Evolutionary conservation across 2,888 invertebrate species (phyloP), one percentile per base, ranked within the genome.

Genomic region (Rotaria socialis): DNA sequence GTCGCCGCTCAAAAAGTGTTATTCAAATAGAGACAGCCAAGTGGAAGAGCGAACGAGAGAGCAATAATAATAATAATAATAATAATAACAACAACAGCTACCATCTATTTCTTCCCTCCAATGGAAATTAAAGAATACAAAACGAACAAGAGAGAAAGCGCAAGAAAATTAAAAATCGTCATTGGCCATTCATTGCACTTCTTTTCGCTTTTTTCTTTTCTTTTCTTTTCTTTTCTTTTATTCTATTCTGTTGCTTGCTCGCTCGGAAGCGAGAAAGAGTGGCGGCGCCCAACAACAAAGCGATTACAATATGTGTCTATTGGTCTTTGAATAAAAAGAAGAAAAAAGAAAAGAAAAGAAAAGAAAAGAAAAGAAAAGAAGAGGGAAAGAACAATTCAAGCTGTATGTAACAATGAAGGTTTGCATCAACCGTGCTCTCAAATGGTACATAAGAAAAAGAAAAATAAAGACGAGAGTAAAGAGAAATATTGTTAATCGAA

Each of bases 121-220:
- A 47, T 80, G 24, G 47, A 80, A 43, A 43, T 80, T 47, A 80
- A 80, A 80, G 80, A 80, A 80, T 80, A 80, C 24, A 80, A 52
- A 80, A 47, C 43, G 43, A 80, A 80, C 47, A 80, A 47, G 47
- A 80, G 80, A 80, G 47, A 80, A 80, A 47, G 47, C 41, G 47
- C 67, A 80, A 80, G 80, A 80, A 80, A 80, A 80, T 80, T 80
- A 80, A 80, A 80, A 80, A 80, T 80, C 80, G 80, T 80, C 80
- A 80, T 47, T 47, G 43, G 43, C 43, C 22, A 80, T 80, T 80
- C 43, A 80, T 80, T 80, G 80, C 43, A 19, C 80, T 47, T 47
- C n/a, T 80, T 74, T 74, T n/a, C 74, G 35, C 74, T 74, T 80
- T 80, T 43, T 75, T 41, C 27, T 67, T 27, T 67, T 67, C 27